Evolutionary conservation across 2,797 vertebrate genomes (phyloP), one percentile per base, ranked within the genome.

Genomic region (Bucorvus abyssinicus): DNA sequence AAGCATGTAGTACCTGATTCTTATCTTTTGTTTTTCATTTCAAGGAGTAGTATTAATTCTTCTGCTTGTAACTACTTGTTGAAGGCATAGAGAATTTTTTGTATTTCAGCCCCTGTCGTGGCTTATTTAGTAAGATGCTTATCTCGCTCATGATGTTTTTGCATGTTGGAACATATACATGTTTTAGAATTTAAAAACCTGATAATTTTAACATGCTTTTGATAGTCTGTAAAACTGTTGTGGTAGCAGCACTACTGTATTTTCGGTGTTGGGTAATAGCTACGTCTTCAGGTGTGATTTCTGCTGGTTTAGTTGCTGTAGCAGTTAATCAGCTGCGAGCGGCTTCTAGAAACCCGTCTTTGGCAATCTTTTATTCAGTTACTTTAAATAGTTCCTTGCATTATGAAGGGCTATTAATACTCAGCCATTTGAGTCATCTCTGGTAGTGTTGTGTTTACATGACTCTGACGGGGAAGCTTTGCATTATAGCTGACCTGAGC

Each of bases 11-110:
- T 96, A 95, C 88, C 92, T 93, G 95, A 95, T 97, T 91, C 89
- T 96, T 94, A 94, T 94, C 90, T 93, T 84, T 76, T 85, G 90
- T 88, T 96, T 96, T 95, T 95, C 49, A 96, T 93, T 96, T 94
- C 3, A 26, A 71, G 89, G 77, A 84, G 91, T 52, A 91, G n/a
- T 91, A 92, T 87, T 93, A 81, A 87, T 93, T 90, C 86, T 77
- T 95, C 91, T 92, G 76, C 87, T 90, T 96, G 84, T 89, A 94
- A 90, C 53, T 92, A 82, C 88, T 95, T 91, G 87, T 94, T 94
- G 69, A 88, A 95, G 77, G 79, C 55, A 47, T 4, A 22, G 77
- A 94, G 75, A 79, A 30, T 52, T 81, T 84, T 93, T 80, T 53
- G 13, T 87, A 76, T 87, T 91, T 94, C 83, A 88, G 19, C 36